A percentile compares a stretch with the other conserved stretches of the same genome.
Evolutionary conservation across 2,888 invertebrate genomes (phyloP).

Genomic region (Mylabris sibirica): DNA sequence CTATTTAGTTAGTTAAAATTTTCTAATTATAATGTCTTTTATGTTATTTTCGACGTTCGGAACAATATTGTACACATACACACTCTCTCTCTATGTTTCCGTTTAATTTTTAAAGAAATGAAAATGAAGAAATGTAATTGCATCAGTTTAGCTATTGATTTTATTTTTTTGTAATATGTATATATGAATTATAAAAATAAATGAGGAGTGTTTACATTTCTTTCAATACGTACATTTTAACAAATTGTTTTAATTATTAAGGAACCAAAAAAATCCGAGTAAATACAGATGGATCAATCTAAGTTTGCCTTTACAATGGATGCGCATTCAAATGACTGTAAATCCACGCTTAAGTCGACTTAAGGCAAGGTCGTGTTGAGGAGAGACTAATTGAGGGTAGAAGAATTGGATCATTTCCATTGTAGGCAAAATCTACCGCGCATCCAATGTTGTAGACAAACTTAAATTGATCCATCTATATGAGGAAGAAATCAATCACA

Average conservation of each 20-base stretch:
- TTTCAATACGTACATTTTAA: slow-evolving; percentile 9
- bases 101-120: neutral
- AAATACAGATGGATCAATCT: too few relatives aligned
- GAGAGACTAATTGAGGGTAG: too few relatives aligned
- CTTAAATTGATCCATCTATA: too few relatives aligned
- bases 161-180: slow-evolving; percentile 28
- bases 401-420: too few relatives aligned
- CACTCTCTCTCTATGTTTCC: neutral
- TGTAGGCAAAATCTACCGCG: too few relatives aligned
- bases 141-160: slow-evolving; percentile 14
- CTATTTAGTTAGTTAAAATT: slow-evolving; percentile 75
- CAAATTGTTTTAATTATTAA: too few relatives aligned
- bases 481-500: neutral
- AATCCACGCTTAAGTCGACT: too few relatives aligned
- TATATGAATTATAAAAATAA: slow-evolving; percentile 33
- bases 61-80: slow-evolving; percentile 18
- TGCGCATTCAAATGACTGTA: too few relatives aligned
- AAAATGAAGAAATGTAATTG: neutral
- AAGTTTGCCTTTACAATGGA: too few relatives aligned
- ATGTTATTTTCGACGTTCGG: slow-evolving; percentile 21
- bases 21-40: neutral
- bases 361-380: too few relatives aligned
- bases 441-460: too few relatives aligned
- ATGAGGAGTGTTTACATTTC: slow-evolving; percentile 39
- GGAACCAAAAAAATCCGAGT: too few relatives aligned